Base-by-base conservation (phyloP, 2,797 vertebrate species). In the Eremophila alpestris region DNA sequence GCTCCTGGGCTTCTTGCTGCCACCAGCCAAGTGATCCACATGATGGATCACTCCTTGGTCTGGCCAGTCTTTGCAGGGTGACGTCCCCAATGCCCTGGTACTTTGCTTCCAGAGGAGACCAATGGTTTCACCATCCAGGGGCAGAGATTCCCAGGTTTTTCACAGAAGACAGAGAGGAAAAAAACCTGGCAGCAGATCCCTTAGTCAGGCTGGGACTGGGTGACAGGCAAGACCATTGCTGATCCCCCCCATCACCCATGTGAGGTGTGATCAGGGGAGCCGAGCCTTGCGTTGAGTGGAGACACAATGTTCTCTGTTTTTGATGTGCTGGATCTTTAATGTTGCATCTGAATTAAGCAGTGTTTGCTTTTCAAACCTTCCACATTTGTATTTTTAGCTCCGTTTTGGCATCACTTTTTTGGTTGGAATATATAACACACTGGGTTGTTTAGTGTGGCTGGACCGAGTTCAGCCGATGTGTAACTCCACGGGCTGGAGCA, bases 341-440 rank as follows among this genome's bases (percentile, higher is more conserved):
- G 84, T 68, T 68, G 68, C 64, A 91, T 91, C 78, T 51, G 96
- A 92, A 94, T 85, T 80, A 87, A 92, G 93, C 93, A 77, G 46
- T 94, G 95, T 95, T 97, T 96, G 92, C 95, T 92, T 94, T 93
- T 87, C 81, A 92, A 46, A 93, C 90, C 96, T 93, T 95, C 95
- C 86, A 64, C 83, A 59, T 93, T 92, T 94, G 92, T 97, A 97
- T 96, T 97, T 96, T 96, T 96, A 96, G 95, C 96, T 95, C 62
- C 22, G 41, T 91, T 96, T 91, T 97, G 96, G 92, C 95, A 92
- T 87, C 46, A 1, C 81, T 92, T 76, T 85, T 95, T 91, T 49
- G 84, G 95, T 91, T 93, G 95, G 96, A 91, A 90, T 95, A 93
- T 91, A 87, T 89, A 97, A 94, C 95, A 85, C 95, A 34, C 90